Base-by-base conservation (phyloP, 2,888 invertebrate species). In the Parasteatoda lunata region DNA sequence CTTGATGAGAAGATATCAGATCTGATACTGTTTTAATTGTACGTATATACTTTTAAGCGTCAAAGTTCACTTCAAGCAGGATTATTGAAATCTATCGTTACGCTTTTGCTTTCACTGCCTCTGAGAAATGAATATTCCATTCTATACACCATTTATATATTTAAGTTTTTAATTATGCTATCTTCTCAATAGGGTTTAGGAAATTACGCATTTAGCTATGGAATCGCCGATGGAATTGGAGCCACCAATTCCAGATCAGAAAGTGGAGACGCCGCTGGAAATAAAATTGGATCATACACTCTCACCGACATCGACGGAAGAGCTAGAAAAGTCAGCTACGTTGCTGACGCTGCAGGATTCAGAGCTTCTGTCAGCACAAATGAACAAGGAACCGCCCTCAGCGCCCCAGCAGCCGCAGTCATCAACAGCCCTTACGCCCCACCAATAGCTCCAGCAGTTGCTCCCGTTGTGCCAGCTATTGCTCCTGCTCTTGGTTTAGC, bases 301-400 rank as follows among this genome's bases (percentile, higher is more conserved):
- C 30, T 30, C 30, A 30, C 30, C 30, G 30, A 30, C 30, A 2
- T 30, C 30, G 30, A 30, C 30, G 30, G 88, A 5, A 13, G 84
- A 4, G 47, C 80, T n/a, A 59, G 88, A 30, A 66, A 70, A 30
- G 84, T 88, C 7, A 88, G 85, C 6, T 89, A 89, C 70, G 70
- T 81, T 47, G 84, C 88, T 13, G 83, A 83, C n/a, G 77, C 75
- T 51, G 8, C 64, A 7, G 88, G 88, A 48, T 88, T 88, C 88
- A 69, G 83, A 13, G 83, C 78, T 5, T 68, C 70, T 8, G 59
- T 83, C 73, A 81, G 78, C 45, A 83, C 78, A 49, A 88, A 88
- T 15, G 88, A 88, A n/a, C 88, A 71, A n/a, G 83, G 83, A 13
- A 83, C 88, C 68, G 83, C 88, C 68, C 68, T 77, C 54, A 82